phyloP scores from a whole-genome alignment of 2,888 invertebrate species.

The Scaptomyza cyrtandrae region DNA sequence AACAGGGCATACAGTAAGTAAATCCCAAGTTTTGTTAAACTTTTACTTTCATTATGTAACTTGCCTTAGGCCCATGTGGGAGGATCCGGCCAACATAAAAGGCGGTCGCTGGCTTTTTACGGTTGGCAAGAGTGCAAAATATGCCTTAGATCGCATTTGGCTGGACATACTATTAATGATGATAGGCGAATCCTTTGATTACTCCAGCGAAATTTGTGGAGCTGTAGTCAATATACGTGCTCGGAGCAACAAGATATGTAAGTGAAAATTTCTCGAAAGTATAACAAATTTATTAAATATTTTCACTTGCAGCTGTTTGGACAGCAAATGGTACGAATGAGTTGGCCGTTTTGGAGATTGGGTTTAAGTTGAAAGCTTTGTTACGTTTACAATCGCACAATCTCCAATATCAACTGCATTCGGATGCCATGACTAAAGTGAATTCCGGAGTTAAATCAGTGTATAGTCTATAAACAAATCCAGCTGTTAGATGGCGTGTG shows the following conservation, averaged over 20 bases:
- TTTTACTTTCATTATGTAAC: not conserved
- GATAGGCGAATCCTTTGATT: conserved; percentile 68
- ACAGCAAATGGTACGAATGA: conserved; percentile 64
- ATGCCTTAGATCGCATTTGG: conserved; percentile 65
- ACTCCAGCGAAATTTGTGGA: conserved; percentile 64
- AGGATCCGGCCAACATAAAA: conserved; percentile 65
- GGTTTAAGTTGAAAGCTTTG: conserved; percentile 64
- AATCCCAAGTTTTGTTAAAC: not conserved
- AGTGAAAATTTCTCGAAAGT: not conserved
- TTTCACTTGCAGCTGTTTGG: conserved; percentile 55
- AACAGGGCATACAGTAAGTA: conserved; percentile 64
- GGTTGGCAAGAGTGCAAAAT: conserved; percentile 53
- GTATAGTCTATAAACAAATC: conserved; percentile 64
- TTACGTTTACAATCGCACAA: conserved; percentile 59
- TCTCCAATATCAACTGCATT: conserved; percentile 69
- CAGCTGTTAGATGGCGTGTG: conserved; percentile 21
- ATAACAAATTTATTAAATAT: too few species aligned
- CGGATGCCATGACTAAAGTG: conserved; percentile 67
- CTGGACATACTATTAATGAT: conserved; percentile 68
- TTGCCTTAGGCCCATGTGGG: conserved; percentile 80
- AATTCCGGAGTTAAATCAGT: conserved; percentile 87
- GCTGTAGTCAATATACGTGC: conserved; percentile 82
- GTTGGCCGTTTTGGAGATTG: conserved; percentile 67
- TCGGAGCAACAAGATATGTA: conserved; percentile 71
- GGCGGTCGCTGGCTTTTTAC: conserved; percentile 69